phyloP scores from a whole-genome alignment of 1,140 invertebrate species.

The Tetragnatha versicolor region DNA sequence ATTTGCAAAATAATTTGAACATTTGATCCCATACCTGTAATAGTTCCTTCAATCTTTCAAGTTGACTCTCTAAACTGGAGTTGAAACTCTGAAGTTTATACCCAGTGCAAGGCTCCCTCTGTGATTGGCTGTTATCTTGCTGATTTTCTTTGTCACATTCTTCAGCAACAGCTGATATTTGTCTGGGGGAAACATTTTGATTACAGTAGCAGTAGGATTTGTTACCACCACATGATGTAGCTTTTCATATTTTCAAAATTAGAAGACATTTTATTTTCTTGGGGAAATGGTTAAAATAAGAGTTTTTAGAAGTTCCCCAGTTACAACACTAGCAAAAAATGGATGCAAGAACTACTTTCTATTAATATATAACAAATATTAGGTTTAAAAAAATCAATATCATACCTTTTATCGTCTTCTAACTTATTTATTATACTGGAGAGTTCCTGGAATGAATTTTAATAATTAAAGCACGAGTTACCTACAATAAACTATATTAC shows the following conservation, averaged over 20 bases:
- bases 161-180: background rate
- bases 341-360: no score
- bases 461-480: background rate
- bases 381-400: no score
- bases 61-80: constrained; percentile 1
- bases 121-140: background rate
- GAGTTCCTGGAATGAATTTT: constrained; percentile 28
- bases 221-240: no score
- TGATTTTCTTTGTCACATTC: constrained; percentile 2
- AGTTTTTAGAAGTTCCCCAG: no score
- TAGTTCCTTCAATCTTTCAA: constrained; percentile 24
- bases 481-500: background rate
- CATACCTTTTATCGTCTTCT: constrained; percentile 38
- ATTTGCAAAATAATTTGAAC: background rate
- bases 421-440: constrained; percentile 28
- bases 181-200: no score
- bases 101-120: background rate
- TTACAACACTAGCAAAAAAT: no score
- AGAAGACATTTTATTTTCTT: no score
- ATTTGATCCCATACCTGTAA: constrained; percentile 18
- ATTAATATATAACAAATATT: no score
- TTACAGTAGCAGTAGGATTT: no score
- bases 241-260: no score
- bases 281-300: no score
- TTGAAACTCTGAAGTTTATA: constrained; percentile 12